phyloP scores from a whole-genome alignment of 2,888 invertebrate species.

The Plebejus argus region DNA sequence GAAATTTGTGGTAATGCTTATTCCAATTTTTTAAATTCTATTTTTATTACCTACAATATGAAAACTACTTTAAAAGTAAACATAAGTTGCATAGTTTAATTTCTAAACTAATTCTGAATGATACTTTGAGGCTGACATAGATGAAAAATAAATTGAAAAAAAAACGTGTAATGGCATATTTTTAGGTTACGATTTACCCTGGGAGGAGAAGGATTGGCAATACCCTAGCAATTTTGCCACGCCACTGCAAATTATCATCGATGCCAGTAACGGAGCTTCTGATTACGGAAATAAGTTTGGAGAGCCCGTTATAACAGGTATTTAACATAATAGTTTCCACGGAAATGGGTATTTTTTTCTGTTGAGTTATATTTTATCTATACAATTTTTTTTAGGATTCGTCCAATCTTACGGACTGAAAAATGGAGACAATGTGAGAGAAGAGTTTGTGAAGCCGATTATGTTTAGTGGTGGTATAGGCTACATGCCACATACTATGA shows the following conservation, averaged over 20 bases:
- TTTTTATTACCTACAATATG: no score
- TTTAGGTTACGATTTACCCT: constrained; percentile 90
- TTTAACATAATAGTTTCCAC: neutral
- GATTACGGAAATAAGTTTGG: constrained; percentile 99
- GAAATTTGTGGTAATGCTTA: no score
- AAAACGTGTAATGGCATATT: neutral
- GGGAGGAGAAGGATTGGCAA: constrained; percentile 87
- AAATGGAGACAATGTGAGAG: constrained; percentile 83
- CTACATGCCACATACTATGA: constrained; percentile 91
- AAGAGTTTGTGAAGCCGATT: constrained; percentile 98
- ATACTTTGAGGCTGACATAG: no score
- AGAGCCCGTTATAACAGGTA: constrained; percentile 90
- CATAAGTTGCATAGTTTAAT: no score
- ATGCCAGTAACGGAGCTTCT: constrained; percentile 98
- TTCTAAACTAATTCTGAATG: no score
- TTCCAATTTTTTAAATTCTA: no score
- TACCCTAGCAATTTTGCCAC: constrained; percentile 96
- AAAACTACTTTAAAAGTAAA: no score
- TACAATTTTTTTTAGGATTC: constrained; percentile 83
- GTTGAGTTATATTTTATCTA: neutral
- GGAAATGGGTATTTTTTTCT: neutral
- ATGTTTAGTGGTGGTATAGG: constrained; percentile 99
- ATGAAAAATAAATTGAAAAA: no score
- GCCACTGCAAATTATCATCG: constrained; percentile 93
- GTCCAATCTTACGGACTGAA: constrained; percentile 93